Base-by-base conservation (phyloP, 2,113 vertebrate genomes). In the Regulus satrapa region DNA sequence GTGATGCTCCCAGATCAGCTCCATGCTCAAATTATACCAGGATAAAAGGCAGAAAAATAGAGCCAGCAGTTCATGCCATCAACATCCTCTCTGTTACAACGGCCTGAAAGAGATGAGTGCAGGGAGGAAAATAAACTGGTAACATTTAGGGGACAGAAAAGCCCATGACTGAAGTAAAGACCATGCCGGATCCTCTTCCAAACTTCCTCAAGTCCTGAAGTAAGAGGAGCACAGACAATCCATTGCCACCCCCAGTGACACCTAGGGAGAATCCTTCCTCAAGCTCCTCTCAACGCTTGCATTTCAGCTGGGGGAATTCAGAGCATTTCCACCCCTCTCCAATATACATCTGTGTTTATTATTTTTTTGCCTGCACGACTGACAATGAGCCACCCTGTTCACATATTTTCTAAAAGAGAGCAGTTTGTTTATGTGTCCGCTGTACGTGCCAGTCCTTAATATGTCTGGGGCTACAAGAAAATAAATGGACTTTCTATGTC, bases 341-440 rank as follows among this genome's bases (percentile, higher is more conserved):
- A 77, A 31, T 52, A 61, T 85, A 91, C 95, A 95, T 95, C 95
- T 97, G 94, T 95, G 95, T 97, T 97, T 97, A 92, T 96, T 97
- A 58, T 92, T 94, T 92, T 93, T 95, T 71, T 94, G 77, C 75
- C 84, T 58, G 75, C 78, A 66, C 59, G 23, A 56, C 92, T 88
- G 88, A 96, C 95, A 95, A 86, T 46, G 83, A 93, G 80, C 96
- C 95, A 94, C 85, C 36, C 93, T 94, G 88, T 84, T 95, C 92
- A 52, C n/a, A 36, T 88, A 90, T 82, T 92, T 92, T 80, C 89
- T 92, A 38, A 71, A 93, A 93, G 54, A 61, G 72, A 95, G 92
- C 41, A 55, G 95, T 96, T 96, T 96, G 97, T 97, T 97, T 96
- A 95, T 88, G 83, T 89, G 91, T 61, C 95, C 93, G 92, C 78